Percentiles rank a stretch among this genome's conserved stretches.
phyloP scores from a whole-genome alignment of 2,888 invertebrate genomes.

The Sisyra nigra region DNA sequence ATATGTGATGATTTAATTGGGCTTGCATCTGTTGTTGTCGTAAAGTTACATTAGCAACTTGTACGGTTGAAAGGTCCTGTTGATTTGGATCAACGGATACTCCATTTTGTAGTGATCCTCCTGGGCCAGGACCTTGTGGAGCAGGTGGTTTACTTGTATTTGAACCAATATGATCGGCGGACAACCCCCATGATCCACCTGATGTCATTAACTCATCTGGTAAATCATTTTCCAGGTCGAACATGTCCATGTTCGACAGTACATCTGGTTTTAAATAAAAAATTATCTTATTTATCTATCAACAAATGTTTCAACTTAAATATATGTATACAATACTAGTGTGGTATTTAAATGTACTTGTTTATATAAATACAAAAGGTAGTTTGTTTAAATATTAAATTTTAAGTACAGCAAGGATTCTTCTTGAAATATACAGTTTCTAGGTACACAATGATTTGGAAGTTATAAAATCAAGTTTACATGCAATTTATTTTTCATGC shows the following conservation, averaged over 20 bases:
- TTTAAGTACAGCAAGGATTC: no score
- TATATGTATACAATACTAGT: background rate
- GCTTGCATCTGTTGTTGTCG: constrained; percentile 37
- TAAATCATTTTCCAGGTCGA: constrained; percentile 80
- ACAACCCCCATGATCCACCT: constrained; percentile 49
- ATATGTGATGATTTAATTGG: constrained; percentile 49
- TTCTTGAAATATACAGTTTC: background rate
- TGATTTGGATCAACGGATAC: constrained; percentile 43
- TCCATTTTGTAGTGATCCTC: constrained; percentile 51
- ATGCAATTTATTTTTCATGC: no score
- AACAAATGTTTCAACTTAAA: background rate
- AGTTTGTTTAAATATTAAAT: no score
- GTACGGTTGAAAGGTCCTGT: constrained; percentile 26
- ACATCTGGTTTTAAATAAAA: constrained; percentile 40
- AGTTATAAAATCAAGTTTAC: no score
- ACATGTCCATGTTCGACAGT: constrained; percentile 70
- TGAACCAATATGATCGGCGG: constrained; percentile 25
- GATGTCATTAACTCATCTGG: constrained; percentile 77
- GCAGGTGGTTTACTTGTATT: constrained; percentile 58
- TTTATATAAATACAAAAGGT: background rate
- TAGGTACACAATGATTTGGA: background rate
- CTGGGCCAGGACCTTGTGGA: constrained; percentile 70
- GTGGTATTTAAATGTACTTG: background rate
- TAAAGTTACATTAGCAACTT: constrained; percentile 14
- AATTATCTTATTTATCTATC: background rate